Base-by-base conservation (phyloP, 2,888 invertebrate species). In the Incurvaria masculella region DNA sequence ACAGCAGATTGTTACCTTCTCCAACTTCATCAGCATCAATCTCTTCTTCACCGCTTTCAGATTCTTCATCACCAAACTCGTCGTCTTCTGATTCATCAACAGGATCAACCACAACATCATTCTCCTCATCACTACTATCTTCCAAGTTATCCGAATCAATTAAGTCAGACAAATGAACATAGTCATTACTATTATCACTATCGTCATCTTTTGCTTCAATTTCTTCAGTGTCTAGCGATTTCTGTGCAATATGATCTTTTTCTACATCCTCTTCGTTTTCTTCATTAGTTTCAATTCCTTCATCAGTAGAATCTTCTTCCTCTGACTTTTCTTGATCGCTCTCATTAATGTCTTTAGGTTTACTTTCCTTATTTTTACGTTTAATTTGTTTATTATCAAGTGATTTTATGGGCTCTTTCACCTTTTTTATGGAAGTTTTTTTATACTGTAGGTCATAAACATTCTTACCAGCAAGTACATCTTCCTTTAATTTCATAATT, bases 401-500 rank as follows among this genome's bases (percentile, higher is more conserved):
- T 49, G 61, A 16, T 51, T 52, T 21, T 38, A 54, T 48, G 52
- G 39, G 52, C 53, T 38, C 27, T 52, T 45, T 52, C 52, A 17
- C 51, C 54, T 45, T 69, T 55, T 71, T 71, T 2, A 50, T 53
- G 19, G 71, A 61, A 17, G 59, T 55, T 52, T 75, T 74, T 55
- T 69, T 71, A 54, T 69, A 74, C 8, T 69, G 68, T 52, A 73
- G 64, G 4, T 76, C 70, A 48, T 78, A 75, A 1, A 70, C 67
- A 54, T 78, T 67, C 11, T 69, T 53, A 44, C 66, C 73, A 41
- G 55, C 56, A 21, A 55, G 66, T 47, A 66, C 73, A 64, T 66
- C 72, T 59, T 73, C 72, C 61, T 87, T 86, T 1, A 86, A 62
- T 59, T 87, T 83, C 57, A 97, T 71, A 53, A 97, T 95, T 16